Percentiles rank a stretch among this genome's conserved stretches.
Conservation (phyloP, 2,888 invertebrate genomes). For the Melinaea marsaeus region DNA sequence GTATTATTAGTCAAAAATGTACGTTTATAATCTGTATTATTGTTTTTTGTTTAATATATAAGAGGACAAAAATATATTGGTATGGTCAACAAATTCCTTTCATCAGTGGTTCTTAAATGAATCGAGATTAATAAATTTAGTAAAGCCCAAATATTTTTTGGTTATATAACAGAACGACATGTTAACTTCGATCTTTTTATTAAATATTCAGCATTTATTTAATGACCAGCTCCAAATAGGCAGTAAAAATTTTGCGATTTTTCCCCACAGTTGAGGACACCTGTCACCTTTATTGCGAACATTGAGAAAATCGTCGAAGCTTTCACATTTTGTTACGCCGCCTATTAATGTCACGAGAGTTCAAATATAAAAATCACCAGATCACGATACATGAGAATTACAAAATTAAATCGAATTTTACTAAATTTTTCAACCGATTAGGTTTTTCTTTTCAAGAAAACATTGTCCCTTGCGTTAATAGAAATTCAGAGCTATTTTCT, state of each 20-base stretch:
- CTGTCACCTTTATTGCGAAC: slow-evolving; percentile 43
- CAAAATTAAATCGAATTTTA: neutral
- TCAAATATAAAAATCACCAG: slow-evolving; percentile 28
- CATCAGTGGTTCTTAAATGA: too few species aligned
- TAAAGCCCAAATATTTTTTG: too few species aligned
- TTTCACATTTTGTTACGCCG: slow-evolving; percentile 38
- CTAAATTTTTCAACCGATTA: too few species aligned
- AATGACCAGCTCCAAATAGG: slow-evolving; percentile 33
- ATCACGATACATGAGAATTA: neutral
- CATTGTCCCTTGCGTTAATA: too few species aligned
- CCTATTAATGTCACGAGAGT: slow-evolving; percentile 34
- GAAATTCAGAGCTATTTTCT: too few species aligned
- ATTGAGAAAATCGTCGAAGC: slow-evolving; percentile 36
- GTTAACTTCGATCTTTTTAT: neutral
- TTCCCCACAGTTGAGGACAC: slow-evolving; percentile 31
- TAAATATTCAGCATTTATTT: slow-evolving; percentile 30
- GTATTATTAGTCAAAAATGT: too few species aligned
- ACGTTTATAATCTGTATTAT: too few species aligned
- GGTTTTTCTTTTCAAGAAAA: too few species aligned
- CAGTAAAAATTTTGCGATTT: slow-evolving; percentile 35
- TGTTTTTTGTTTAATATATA: too few species aligned
- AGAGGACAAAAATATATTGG: too few species aligned
- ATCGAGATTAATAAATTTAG: too few species aligned
- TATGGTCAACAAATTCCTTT: too few species aligned
- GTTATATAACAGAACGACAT: neutral